A percentile compares a stretch with the other conserved stretches of the same genome.
Evolutionary conservation across 2,797 vertebrate species (phyloP).

Genomic region (Pseudochromis fuscus): DNA sequence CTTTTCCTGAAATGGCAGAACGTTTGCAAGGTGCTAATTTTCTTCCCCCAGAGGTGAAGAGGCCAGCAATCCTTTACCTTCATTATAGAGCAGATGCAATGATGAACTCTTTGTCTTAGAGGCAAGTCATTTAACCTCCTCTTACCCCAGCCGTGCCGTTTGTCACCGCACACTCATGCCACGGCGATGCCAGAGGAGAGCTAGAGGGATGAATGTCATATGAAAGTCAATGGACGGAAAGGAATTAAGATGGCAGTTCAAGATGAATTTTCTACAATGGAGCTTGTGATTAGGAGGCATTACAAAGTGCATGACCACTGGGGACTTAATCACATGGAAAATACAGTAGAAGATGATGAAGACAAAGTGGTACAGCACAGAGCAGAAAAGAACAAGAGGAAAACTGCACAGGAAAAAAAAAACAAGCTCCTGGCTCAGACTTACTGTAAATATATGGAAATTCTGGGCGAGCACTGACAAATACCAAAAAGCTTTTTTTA

Average conservation of each 20-base stretch:
- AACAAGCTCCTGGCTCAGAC: constrained; percentile 23
- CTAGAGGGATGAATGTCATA: constrained; percentile 72
- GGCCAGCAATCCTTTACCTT: constrained; percentile 80
- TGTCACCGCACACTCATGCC: constrained; percentile 69
- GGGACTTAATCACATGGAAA: constrained; percentile 65
- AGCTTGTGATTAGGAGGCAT: constrained; percentile 66
- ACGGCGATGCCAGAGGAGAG: constrained; percentile 52
- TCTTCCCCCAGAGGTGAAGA: constrained; percentile 75
- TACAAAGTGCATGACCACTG: constrained; percentile 56
- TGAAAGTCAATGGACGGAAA: constrained; percentile 75
- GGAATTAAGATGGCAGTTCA: constrained; percentile 73
- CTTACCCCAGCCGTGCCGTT: constrained; percentile 65
- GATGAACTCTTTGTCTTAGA: constrained; percentile 82
- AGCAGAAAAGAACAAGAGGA: constrained; percentile 8
- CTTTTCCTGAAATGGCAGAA: constrained; percentile 71
- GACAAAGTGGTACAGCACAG: constrained; percentile 41
- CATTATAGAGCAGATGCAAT: constrained; percentile 80
- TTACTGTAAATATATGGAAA: constrained; percentile 26
- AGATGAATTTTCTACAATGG: constrained; percentile 64
- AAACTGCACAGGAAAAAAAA: constrained; percentile 27
- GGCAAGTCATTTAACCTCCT: constrained; percentile 85
- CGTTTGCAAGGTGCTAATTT: constrained; percentile 77
- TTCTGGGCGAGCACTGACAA: constrained; percentile 18
- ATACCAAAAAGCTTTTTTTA: constrained; percentile 27
- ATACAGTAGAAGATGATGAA: constrained; percentile 56